Percentiles rank a stretch among this genome's conserved stretches.
phyloP scores from a whole-genome alignment of 2,888 invertebrate species.

The Ophion obscuratus region DNA sequence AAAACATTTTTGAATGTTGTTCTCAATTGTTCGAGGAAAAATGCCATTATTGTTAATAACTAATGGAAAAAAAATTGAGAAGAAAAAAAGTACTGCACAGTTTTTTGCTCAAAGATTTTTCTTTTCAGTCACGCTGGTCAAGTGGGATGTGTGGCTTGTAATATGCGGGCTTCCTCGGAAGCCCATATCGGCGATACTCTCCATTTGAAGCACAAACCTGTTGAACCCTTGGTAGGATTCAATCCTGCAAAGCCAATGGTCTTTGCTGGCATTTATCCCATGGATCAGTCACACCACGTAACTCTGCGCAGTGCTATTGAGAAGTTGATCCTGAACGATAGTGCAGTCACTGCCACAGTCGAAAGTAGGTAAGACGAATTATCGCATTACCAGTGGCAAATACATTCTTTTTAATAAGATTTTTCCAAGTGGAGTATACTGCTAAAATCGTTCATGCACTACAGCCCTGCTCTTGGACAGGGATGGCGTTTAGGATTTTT shows the following conservation, averaged over 20 bases:
- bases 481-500: conserved; percentile 96
- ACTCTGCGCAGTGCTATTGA: conserved; percentile 93
- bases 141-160: conserved; percentile 94
- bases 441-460: conserved; percentile 66
- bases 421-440: conserved; percentile 27
- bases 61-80: neutral
- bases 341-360: conserved; percentile 92
- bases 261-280: conserved; percentile 95
- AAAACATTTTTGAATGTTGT: no score
- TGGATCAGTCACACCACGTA: conserved; percentile 93
- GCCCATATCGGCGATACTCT: conserved; percentile 92
- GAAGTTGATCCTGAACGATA: conserved; percentile 96
- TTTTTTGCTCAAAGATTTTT: neutral
- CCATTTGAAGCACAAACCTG: conserved; percentile 85
- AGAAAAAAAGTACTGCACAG: no score
- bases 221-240: conserved; percentile 88
- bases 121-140: conserved; percentile 91
- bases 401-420: neutral
- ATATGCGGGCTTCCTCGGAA: conserved; percentile 90
- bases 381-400: no score
- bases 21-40: no score
- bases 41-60: no score
- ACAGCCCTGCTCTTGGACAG: conserved; percentile 93
- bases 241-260: conserved; percentile 91
- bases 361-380: conserved; percentile 90